phyloP scores from a whole-genome alignment of 1,140 invertebrate species.

The Akabosia matsudoensis region DNA sequence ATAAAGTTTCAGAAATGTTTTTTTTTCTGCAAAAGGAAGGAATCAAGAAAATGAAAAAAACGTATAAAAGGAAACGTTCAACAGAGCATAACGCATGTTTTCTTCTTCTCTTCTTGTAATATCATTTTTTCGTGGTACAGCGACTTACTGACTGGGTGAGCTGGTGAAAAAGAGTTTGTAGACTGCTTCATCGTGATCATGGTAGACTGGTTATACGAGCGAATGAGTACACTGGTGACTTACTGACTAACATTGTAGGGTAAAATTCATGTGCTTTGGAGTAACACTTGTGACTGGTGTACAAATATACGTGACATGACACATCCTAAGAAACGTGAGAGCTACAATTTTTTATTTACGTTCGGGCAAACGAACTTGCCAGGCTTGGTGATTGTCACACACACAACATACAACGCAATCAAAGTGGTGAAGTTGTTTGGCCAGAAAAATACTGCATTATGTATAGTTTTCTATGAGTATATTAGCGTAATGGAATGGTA shows the following conservation, averaged over 20 bases:
- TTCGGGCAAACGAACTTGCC: too few relatives aligned
- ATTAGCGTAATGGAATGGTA: not conserved
- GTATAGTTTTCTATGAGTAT: too few relatives aligned
- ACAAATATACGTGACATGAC: not conserved
- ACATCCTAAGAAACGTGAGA: not conserved
- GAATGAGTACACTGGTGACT: not conserved
- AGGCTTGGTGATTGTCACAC: not conserved
- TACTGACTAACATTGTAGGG: not conserved
- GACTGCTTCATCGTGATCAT: not conserved
- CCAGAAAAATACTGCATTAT: too few relatives aligned
- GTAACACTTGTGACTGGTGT: not conserved
- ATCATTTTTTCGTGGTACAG: too few relatives aligned
- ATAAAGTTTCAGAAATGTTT: not conserved
- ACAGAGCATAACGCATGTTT: conserved; percentile 10
- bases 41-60: not conserved
- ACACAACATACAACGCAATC: not conserved
- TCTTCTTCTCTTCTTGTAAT: not conserved
- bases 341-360: not conserved
- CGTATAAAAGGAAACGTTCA: not conserved
- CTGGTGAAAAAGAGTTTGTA: not conserved
- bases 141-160: not conserved
- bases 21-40: not conserved
- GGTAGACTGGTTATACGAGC: too few relatives aligned
- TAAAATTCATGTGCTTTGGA: not conserved
- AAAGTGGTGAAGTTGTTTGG: too few relatives aligned